Conservation (phyloP, 2,888 invertebrate species). For the Calameuta idolon region DNA sequence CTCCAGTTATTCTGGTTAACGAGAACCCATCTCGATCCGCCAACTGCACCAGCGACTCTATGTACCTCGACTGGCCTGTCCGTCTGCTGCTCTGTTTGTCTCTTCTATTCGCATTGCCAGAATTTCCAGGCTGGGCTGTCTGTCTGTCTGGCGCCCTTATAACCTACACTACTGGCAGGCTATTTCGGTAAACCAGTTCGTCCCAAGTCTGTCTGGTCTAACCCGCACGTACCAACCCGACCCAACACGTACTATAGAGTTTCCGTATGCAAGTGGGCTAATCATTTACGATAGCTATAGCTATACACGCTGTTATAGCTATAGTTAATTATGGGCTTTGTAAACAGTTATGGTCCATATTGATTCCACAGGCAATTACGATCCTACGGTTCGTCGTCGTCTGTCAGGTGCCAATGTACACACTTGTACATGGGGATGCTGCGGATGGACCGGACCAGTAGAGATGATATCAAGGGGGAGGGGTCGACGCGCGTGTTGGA, state of each 20-base stretch:
- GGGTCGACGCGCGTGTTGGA: neutral
- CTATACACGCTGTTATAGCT: neutral
- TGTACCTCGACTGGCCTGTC: too few species aligned
- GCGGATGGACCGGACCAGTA: neutral
- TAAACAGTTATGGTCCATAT: neutral
- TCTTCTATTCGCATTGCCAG: neutral
- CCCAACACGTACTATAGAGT: neutral
- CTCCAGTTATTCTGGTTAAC: neutral
- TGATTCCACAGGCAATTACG: neutral
- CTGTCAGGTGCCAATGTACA: neutral
- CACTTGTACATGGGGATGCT: neutral
- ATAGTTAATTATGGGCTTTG: neutral
- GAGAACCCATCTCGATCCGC: neutral
- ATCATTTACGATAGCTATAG: neutral
- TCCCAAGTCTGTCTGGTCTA: neutral
- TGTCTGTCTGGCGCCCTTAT: constrained; percentile 43
- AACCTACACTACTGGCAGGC: neutral
- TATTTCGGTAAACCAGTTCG: neutral
- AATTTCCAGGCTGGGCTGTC: constrained; percentile 47
- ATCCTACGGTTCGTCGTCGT: neutral
- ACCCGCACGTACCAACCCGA: neutral
- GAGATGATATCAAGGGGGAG: too few species aligned
- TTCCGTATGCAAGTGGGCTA: neutral
- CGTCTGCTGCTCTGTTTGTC: neutral
- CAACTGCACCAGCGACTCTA: neutral